Evolutionary conservation across 2,888 invertebrate genomes (phyloP), one percentile per base, ranked within the genome.

Genomic region (Leptinotarsa peninsularis): DNA sequence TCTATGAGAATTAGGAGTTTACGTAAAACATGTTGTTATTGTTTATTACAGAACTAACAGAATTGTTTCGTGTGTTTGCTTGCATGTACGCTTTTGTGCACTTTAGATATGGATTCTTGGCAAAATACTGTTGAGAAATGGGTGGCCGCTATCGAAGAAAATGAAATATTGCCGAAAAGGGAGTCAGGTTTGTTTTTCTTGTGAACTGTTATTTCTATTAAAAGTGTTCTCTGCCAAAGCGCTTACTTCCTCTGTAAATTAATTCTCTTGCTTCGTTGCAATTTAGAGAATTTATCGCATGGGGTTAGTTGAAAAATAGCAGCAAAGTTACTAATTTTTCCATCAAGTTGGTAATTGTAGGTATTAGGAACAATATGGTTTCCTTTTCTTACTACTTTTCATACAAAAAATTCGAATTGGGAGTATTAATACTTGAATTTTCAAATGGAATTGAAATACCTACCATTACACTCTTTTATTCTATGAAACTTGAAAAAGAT

Each of bases 111-210:
- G 82, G 84, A 83, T 67, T 67, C 75, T 77, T 74, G 80, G 75
- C 81, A 81, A 74, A 76, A 76, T 76, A 82, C 84, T 76, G 81
- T 86, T 80, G 87, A 86, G 78, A 84, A 83, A 79, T 88, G 88
- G 88, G 82, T 87, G 78, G 86, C 86, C 77, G 84, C 86, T 68
- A 86, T 87, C n/a, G 80, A 87, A 76, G 83, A 85, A 76, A 85
- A 84, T 81, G 80, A 85, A 79, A 82, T 83, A 73, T 81, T 85
- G 52, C 83, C 83, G 73, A 82, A 83, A 73, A 83, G 80, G 69
- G 86, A 86, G 74, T 85, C 86, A 86, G 88, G 88, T 88, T 84
- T 81, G 87, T 86, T 81, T 81, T 75, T 71, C 27, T 75, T 75
- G 72, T 68, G 50, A 49, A 27, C 52, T 66, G 68, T 15, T 74